phyloP scores from a whole-genome alignment of 2,113 vertebrate genomes.

The Macquaria ambigua region DNA sequence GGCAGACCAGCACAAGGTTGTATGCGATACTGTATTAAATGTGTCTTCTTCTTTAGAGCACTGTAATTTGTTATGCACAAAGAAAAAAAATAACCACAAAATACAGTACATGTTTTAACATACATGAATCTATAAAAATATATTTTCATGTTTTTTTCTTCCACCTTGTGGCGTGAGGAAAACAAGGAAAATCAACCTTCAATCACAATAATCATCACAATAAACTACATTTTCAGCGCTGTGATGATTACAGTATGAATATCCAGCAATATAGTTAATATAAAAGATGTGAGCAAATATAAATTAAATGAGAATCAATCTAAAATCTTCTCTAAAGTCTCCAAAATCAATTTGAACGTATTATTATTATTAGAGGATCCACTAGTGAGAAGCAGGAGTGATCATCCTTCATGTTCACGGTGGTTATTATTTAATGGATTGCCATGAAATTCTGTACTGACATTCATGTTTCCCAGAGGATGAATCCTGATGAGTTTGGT shows the following conservation, averaged over 20 bases:
- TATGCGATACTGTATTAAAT: not conserved
- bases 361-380: not conserved
- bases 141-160: not conserved
- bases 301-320: slow-evolving; percentile 4
- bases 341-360: not conserved
- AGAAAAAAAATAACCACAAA: not conserved
- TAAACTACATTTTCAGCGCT: not conserved
- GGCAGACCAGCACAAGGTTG: not conserved
- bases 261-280: slow-evolving; percentile 2
- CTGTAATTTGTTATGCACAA: not conserved
- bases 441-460: not conserved
- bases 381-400: not conserved
- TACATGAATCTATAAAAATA: not conserved
- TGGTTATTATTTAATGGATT: not conserved
- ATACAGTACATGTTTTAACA: no score
- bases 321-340: not conserved
- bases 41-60: no score
- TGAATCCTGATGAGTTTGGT: not conserved
- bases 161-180: not conserved
- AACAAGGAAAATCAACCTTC: not conserved
- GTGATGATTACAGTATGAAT: not conserved
- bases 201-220: not conserved
- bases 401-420: not conserved
- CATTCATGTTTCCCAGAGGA: not conserved
- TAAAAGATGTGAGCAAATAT: slow-evolving; percentile 3